Conservation (phyloP, 2,113 vertebrate species). For the Eonycteris spelaea region DNA sequence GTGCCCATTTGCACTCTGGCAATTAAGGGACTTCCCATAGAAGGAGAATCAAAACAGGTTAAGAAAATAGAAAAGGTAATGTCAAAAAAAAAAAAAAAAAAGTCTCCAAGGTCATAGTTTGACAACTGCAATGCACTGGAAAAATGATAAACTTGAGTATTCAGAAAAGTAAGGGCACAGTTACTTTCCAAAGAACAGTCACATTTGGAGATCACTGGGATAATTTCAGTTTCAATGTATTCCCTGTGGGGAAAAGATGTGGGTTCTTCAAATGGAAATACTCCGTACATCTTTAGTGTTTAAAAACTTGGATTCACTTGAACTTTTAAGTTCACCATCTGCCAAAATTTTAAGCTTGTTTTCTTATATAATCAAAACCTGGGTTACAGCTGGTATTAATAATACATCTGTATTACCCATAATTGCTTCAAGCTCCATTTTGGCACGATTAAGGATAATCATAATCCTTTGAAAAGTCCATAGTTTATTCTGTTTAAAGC, state of each 20-base stretch:
- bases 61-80: background rate
- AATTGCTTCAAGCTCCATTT: slow-evolving; percentile 60
- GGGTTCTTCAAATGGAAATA: background rate
- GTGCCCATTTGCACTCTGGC: background rate
- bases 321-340: slow-evolving; percentile 29
- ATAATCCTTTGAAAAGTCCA: slow-evolving; percentile 58
- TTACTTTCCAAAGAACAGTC: background rate
- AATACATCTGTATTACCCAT: slow-evolving; percentile 46
- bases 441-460: slow-evolving; percentile 49
- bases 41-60: background rate
- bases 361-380: slow-evolving; percentile 61
- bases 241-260: background rate
- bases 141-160: background rate
- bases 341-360: slow-evolving; percentile 50
- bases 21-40: background rate
- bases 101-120: background rate
- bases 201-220: background rate
- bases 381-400: slow-evolving; percentile 51
- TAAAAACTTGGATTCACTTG: slow-evolving; percentile 20
- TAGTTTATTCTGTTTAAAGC: slow-evolving; percentile 63
- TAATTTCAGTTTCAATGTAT: background rate
- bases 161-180: background rate
- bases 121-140: background rate
- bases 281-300: background rate
- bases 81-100: background rate